phyloP scores from a whole-genome alignment of 2,797 vertebrate species.

The Phrynocephalus vlangalii region DNA sequence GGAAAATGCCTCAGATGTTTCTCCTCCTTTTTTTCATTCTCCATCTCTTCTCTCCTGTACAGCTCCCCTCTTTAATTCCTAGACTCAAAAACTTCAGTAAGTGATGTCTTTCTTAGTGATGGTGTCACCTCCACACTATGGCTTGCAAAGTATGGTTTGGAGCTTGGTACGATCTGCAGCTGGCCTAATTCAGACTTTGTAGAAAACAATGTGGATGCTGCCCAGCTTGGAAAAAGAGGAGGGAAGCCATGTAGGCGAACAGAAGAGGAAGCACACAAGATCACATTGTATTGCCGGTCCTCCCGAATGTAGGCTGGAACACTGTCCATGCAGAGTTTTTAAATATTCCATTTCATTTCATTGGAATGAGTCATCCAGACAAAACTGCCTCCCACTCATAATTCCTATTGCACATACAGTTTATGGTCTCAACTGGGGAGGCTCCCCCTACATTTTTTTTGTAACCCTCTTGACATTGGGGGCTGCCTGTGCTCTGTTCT shows the following conservation, averaged over 20 bases:
- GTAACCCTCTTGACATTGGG: too few species aligned
- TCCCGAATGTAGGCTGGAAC: not conserved
- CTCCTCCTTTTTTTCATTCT: not conserved
- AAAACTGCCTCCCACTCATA: rapidly evolving
- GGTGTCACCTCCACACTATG: not conserved
- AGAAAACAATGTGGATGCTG: not conserved
- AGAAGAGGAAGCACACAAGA: not conserved
- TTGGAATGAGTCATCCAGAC: not conserved
- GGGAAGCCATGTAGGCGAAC: not conserved
- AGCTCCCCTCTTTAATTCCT: not conserved
- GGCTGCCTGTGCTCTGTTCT: not conserved
- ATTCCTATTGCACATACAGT: not conserved
- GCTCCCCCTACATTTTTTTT: too few species aligned
- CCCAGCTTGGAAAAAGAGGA: not conserved
- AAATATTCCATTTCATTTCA: not conserved
- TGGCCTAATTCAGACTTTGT: not conserved
- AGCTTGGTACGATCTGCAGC: too few species aligned
- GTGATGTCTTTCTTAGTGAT: not conserved
- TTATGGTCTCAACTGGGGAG: too few species aligned
- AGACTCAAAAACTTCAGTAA: not conserved
- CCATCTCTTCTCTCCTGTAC: not conserved
- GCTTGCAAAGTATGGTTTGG: not conserved
- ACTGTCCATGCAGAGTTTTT: not conserved
- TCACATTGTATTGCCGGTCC: not conserved
- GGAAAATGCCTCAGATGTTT: not conserved